phyloP scores from a whole-genome alignment of 1,140 invertebrate species.

The Anoplophora glabripennis region DNA sequence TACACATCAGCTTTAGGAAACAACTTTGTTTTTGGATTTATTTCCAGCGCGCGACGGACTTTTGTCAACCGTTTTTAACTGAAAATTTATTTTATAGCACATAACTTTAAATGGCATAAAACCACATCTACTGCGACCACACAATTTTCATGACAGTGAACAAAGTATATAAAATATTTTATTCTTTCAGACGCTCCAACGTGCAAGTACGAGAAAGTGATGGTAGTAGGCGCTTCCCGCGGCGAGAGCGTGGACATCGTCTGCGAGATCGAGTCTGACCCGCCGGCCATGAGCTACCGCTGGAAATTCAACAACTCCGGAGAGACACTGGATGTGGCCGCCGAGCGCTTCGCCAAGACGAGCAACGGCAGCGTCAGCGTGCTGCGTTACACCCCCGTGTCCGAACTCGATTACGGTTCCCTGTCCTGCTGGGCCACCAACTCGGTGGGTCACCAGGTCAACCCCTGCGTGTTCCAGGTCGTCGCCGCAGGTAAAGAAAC shows the following conservation, averaged over 20 bases:
- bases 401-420: constrained; percentile 75
- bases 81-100: too few relatives aligned
- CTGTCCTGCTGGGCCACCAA: constrained; percentile 80
- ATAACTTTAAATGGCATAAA: too few relatives aligned
- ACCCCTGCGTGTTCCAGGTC: constrained; percentile 84
- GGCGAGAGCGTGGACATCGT: constrained; percentile 78
- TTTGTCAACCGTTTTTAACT: too few relatives aligned
- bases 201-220: constrained; percentile 70
- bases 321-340: constrained; percentile 74
- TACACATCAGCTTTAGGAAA: too few relatives aligned
- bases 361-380: constrained; percentile 66
- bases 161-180: too few relatives aligned
- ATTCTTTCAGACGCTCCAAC: constrained; percentile 72
- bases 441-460: constrained; percentile 73
- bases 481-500: constrained; percentile 47
- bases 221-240: constrained; percentile 79
- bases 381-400: constrained; percentile 67
- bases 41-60: too few relatives aligned
- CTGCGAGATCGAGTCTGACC: constrained; percentile 85
- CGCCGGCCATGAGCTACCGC: constrained; percentile 76
- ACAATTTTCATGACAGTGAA: too few relatives aligned
- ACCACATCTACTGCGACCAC: too few relatives aligned
- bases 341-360: constrained; percentile 63
- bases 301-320: constrained; percentile 90
- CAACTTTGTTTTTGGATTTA: too few relatives aligned